A percentile compares a stretch with the other conserved stretches of the same genome.
These are phyloP conservation scores for Drosophila triauraria DNA, from an alignment of 1,140 invertebrate genomes.

Conservation along the genomic window DNA sequence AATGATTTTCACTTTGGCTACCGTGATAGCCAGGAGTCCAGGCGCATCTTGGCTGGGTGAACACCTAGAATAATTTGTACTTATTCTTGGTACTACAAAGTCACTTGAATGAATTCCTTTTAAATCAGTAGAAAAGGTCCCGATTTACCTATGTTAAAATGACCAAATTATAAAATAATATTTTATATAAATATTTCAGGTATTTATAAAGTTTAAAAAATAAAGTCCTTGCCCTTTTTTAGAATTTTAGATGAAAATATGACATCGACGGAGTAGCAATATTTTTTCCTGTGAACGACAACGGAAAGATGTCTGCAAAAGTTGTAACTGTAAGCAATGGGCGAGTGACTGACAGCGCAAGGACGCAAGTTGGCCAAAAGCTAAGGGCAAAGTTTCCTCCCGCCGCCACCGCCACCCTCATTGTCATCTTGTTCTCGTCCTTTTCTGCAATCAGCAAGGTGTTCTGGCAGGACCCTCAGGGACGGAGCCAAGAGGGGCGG, in stretches of 20 bases:
- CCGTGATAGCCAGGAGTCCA: slow-evolving; percentile 23
- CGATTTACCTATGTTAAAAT: too few relatives aligned
- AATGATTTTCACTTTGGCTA: slow-evolving; percentile 77
- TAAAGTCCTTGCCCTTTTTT: too few relatives aligned
- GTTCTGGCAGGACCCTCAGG: slow-evolving; percentile 18
- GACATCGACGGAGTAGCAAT: background rate
- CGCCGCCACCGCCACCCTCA: slow-evolving; percentile 33
- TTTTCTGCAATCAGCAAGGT: slow-evolving; percentile 33
- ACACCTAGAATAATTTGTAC: slow-evolving; percentile 7
- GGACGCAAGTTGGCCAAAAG: slow-evolving; percentile 20
- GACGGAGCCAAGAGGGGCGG: slow-evolving; percentile 26
- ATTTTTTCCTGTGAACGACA: slow-evolving; percentile 6
- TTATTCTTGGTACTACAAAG: too few relatives aligned
- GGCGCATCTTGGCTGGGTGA: slow-evolving; percentile 8
- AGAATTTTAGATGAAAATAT: background rate
- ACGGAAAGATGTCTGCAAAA: slow-evolving; percentile 42
- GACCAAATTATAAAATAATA: too few relatives aligned
- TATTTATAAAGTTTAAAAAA: too few relatives aligned
- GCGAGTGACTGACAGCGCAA: slow-evolving; percentile 44
- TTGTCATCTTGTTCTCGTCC: slow-evolving; percentile 56
- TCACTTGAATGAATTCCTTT: too few relatives aligned
- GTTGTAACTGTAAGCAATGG: slow-evolving; percentile 71
- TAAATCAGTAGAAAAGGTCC: too few relatives aligned
- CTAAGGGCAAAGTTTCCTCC: slow-evolving; percentile 69
- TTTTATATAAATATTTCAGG: too few relatives aligned